Conservation (phyloP, 2,113 vertebrate genomes). For the Bungarus multicinctus region DNA sequence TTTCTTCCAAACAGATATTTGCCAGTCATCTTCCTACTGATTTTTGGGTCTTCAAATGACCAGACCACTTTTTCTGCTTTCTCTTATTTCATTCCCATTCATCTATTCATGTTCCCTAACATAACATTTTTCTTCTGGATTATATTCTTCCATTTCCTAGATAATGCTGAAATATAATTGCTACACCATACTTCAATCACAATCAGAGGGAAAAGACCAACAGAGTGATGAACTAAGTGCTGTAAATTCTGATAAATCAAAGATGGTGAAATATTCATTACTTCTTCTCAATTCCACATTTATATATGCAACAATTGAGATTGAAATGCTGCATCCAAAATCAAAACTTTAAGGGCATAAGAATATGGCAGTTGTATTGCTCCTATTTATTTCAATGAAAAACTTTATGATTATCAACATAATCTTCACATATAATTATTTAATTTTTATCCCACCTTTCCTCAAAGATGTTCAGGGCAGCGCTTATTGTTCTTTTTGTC, state of each 20-base stretch:
- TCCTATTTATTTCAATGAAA: background rate
- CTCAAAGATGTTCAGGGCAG: background rate
- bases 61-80: background rate
- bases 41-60: background rate
- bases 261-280: slow-evolving; percentile 29
- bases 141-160: slow-evolving; percentile 35
- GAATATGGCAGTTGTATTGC: background rate
- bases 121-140: background rate
- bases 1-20: background rate
- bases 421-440: background rate
- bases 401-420: background rate
- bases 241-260: background rate
- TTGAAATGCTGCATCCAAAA: background rate
- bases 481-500: background rate
- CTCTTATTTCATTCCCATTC: background rate
- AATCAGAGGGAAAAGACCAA: slow-evolving; percentile 39
- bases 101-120: background rate
- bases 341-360: background rate
- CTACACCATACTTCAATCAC: slow-evolving; percentile 33
- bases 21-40: background rate
- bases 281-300: slow-evolving; percentile 10
- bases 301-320: slow-evolving; percentile 23
- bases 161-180: slow-evolving; percentile 44
- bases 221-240: slow-evolving; percentile 42
- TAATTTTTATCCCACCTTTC: background rate